Base-by-base conservation (phyloP, 2,797 vertebrate species). In the Garrulus glandarius region DNA sequence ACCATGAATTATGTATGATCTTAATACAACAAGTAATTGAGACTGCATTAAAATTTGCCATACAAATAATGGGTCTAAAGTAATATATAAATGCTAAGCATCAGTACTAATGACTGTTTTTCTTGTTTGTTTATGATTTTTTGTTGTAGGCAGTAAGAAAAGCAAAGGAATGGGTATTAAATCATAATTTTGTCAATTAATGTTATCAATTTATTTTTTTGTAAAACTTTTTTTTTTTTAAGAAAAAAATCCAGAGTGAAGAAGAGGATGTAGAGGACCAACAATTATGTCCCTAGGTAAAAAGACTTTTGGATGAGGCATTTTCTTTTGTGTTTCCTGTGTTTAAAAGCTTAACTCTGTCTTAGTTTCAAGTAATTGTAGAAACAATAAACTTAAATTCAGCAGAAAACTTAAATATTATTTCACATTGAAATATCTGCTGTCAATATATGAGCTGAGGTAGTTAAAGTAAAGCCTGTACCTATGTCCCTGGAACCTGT, bases 281-380 rank as follows among this genome's bases (percentile, higher is more conserved):
- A 71, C 11, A 50, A 55, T 30, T 80, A 76, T 85, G 50, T 81
- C 44, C 55, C 30, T 15, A 63, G 3, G 30, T 6, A 18, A 94
- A 93, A 94, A 90, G 22, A 43, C 15, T 52, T 91, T 87, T 46
- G 36, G 11, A 87, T 90, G 75, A 89, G 41, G 46, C 34, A 87
- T 86, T 96, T 97, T 93, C 76, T 55, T 68, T 67, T 81, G 19
- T 70, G 56, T 89, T 93, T 80, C 32, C 27, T 84, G 3, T 90
- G 55, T 84, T 87, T 71, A 36, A 90, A 69, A 94, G 56, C 43
- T 91, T 86, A 90, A 83, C 61, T 88, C 65, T 75, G 41, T 57
- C 78, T 5, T 84, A 56, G 91, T 60, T 94, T 95, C 67, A 91
- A 80, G 16, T 71, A 43, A 90, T 78, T 67, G 14, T 84, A 94